Percentiles rank a stretch among this genome's conserved stretches.
These are phyloP conservation scores for Syngnathus scovelli DNA, from an alignment of 2,113 vertebrate genomes.

Conservation along the genomic window DNA sequence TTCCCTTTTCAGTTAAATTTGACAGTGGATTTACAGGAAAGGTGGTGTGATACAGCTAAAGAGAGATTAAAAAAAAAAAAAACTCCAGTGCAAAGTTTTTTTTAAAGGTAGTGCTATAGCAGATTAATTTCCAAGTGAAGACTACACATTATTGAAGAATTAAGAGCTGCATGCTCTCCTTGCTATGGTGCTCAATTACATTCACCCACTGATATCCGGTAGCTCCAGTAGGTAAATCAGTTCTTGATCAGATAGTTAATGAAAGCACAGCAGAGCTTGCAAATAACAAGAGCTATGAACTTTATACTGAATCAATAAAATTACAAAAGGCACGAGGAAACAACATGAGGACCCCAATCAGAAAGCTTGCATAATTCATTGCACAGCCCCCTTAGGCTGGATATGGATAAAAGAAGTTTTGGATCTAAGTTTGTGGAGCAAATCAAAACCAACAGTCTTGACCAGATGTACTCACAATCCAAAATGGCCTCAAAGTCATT, in stretches of 20 bases:
- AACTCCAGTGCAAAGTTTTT: background rate
- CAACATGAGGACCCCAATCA: background rate
- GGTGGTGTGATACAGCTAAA: background rate
- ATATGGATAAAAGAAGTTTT: no score
- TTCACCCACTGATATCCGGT: conserved; percentile 14
- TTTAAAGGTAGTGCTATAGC: background rate
- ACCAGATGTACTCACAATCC: no score
- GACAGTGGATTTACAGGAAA: background rate
- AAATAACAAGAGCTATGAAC: background rate
- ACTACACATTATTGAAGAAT: conserved; percentile 8
- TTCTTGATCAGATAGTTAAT: conserved; percentile 32
- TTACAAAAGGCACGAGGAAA: background rate
- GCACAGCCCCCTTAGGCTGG: no score
- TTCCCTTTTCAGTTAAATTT: background rate
- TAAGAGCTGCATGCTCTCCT: background rate
- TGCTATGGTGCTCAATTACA: conserved; percentile 18
- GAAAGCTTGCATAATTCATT: background rate
- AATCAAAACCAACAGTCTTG: no score
- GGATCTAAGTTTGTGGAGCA: no score
- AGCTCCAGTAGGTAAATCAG: conserved; percentile 7
- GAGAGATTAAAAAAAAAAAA: background rate
- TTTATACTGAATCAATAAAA: conserved; percentile 4
- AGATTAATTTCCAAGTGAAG: conserved; percentile 5
- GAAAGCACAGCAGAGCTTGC: conserved; percentile 20
- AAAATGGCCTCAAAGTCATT: no score